Base-by-base conservation (phyloP, 2,888 invertebrate species). In the Melanostoma scalare region DNA sequence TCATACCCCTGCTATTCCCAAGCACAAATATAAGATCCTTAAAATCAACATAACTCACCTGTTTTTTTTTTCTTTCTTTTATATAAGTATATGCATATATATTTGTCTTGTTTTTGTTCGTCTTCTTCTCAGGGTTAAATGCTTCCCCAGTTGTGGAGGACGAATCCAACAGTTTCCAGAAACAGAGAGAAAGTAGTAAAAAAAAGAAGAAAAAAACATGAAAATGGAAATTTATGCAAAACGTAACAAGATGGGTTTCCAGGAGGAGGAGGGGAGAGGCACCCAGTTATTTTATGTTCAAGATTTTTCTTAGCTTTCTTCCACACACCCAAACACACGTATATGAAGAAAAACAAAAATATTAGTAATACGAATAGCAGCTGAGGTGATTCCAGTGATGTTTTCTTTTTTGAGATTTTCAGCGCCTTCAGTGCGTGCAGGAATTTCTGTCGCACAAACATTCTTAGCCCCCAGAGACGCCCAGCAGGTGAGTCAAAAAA, bases 41-140 rank as follows among this genome's bases (percentile, higher is more conserved):
- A 73, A 82, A 82, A 78, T 78, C 82, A 74, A 69, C 82, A 82
- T 82, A 78, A 82, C 73, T 82, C 82, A 78, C 42, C 46, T 48
- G 48, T 35, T 50, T 73, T 72, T 67, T 48, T 61, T n/a, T 6
- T 44, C 42, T n/a, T 33, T 10, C 10, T 10, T 42, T 33, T 31
- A 44, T 48, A 20, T 20, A 20, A 20, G 20, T 20, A 20, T 20
- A 20, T 20, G 20, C 20, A 20, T 20, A 20, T 20, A 20, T 20
- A 20, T 20, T 20, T 20, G 20, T 20, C 20, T 52, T 67, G 6
- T 44, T 61, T 42, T 31, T 36, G 35, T 56, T 36, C 9, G 33
- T 42, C 3, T 8, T 53, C 53, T 40, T 31, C 6, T 6, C 36
- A 33, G 20, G 6, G 20, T 52, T 50, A 42, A 38, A 50, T 40